Evolutionary conservation across 1,140 invertebrate genomes (phyloP).

Genomic region (Procambarus virginalis): DNA sequence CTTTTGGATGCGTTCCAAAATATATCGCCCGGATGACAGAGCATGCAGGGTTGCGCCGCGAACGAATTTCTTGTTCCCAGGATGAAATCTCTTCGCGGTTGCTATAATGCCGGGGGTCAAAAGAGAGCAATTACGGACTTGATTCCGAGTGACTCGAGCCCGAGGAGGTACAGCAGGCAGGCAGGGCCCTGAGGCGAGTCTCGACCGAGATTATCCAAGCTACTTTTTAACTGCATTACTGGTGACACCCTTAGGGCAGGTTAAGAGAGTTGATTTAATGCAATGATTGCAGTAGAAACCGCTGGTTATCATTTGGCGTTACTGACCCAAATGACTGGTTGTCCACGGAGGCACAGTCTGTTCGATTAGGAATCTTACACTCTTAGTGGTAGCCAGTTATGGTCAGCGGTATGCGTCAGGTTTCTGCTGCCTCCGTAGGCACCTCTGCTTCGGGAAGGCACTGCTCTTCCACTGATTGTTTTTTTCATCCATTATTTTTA

Average conservation of each 20-base stretch:
- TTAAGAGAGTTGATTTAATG: neutral
- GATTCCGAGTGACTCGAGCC: conserved; percentile 5
- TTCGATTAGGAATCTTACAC: no score
- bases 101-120: neutral
- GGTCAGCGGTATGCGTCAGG: neutral
- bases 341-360: neutral
- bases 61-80: neutral
- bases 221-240: neutral
- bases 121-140: neutral
- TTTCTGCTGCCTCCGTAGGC: neutral
- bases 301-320: neutral
- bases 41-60: neutral
- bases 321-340: neutral
- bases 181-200: neutral
- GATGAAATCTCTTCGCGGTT: neutral
- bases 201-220: neutral
- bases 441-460: no score
- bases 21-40: neutral
- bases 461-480: no score
- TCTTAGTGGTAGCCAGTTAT: neutral
- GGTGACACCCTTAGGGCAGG: neutral
- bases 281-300: neutral
- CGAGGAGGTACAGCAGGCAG: neutral
- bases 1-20: neutral
- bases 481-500: no score